These are phyloP conservation scores for Diachasmimorpha longicaudata DNA, from an alignment of 1,140 invertebrate species.

Conservation along the genomic window DNA sequence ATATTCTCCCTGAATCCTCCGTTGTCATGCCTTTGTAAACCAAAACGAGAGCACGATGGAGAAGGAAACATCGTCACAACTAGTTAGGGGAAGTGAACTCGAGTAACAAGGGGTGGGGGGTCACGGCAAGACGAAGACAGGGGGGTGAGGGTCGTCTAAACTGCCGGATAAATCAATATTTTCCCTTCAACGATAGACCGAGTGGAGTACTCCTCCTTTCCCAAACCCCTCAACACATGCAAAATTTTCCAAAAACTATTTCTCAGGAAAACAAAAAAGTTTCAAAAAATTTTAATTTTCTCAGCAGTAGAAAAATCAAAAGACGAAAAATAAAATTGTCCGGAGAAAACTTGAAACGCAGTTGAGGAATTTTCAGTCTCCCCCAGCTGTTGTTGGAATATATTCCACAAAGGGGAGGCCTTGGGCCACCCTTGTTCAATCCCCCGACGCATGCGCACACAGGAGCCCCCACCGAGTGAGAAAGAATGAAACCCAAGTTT, in stretches of 20 bases:
- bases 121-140: slow-evolving; percentile 5
- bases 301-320: too few species aligned
- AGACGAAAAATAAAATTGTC: not conserved
- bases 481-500: not conserved
- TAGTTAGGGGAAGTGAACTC: slow-evolving; percentile 16
- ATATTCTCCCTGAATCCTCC: not conserved
- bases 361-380: not conserved
- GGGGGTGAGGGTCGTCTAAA: slow-evolving; percentile 7
- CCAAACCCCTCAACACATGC: slow-evolving; percentile 1
- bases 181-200: slow-evolving; percentile 8
- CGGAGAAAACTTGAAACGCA: not conserved
- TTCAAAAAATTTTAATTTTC: not conserved
- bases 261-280: not conserved
- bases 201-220: too few species aligned
- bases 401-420: not conserved
- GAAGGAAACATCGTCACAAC: slow-evolving; percentile 3
- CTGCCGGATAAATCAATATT: slow-evolving; percentile 27
- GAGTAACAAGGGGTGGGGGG: not conserved
- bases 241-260: too few species aligned
- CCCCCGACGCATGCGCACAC: not conserved
- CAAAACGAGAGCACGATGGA: too few species aligned
- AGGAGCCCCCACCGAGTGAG: not conserved
- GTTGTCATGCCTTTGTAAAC: not conserved
- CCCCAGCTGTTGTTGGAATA: not conserved
- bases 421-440: not conserved